A percentile compares a stretch with the other conserved stretches of the same genome.
Evolutionary conservation across 2,113 vertebrate genomes (phyloP).

Genomic region (Silurus glanis): DNA sequence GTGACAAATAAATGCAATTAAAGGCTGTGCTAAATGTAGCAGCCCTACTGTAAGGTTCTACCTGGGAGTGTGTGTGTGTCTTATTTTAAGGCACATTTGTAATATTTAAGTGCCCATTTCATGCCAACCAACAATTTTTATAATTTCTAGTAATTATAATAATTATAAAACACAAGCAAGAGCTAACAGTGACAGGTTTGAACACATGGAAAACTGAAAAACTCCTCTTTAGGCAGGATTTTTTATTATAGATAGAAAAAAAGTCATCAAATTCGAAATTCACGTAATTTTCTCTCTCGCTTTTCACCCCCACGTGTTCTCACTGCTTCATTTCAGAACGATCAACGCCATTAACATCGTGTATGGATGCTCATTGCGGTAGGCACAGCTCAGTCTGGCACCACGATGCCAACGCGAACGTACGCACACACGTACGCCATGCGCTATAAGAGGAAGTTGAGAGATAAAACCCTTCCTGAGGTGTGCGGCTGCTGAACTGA

Average conservation of each 20-base stretch:
- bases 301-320: no score
- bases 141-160: no score
- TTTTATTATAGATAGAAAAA: no score
- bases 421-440: neutral
- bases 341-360: no score
- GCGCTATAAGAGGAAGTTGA: constrained; percentile 62
- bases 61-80: neutral
- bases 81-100: neutral
- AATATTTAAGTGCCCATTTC: neutral
- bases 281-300: no score
- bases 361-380: neutral
- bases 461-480: constrained; percentile 64
- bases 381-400: neutral
- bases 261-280: no score
- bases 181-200: neutral
- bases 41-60: neutral
- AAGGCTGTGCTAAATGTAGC: neutral
- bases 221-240: no score
- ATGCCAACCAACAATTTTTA: neutral
- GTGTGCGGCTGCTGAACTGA: constrained; percentile 30
- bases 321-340: no score
- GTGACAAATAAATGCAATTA: neutral
- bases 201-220: neutral
- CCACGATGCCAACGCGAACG: neutral
- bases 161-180: no score